Conservation (phyloP, 2,888 invertebrate species). For the Campaea margaritaria region DNA sequence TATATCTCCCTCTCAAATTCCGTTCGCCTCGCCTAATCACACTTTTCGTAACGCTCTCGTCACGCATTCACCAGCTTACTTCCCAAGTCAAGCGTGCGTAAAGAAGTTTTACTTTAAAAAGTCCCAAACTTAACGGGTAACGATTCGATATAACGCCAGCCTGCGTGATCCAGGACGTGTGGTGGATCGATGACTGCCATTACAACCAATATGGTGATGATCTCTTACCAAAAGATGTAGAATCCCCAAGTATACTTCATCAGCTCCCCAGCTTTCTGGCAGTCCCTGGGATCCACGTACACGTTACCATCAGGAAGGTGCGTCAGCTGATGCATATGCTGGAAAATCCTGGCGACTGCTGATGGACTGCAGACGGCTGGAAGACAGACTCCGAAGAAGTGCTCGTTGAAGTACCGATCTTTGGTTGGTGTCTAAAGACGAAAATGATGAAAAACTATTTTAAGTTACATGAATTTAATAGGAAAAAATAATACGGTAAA, state of each 20-base stretch:
- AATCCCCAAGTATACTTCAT: conserved; percentile 31
- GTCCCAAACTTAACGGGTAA: too few species aligned
- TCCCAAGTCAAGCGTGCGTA: too few species aligned
- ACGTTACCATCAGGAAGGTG: conserved; percentile 45
- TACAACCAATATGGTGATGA: conserved; percentile 1
- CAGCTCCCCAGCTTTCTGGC: conserved; percentile 39
- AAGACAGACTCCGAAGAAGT: conserved; percentile 55
- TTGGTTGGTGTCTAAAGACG: conserved; percentile 39
- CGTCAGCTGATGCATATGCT: conserved; percentile 41
- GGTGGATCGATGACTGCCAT: too few species aligned
- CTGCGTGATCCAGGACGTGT: too few species aligned
- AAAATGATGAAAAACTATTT: background rate
- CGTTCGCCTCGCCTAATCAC: too few species aligned
- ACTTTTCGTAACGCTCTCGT: too few species aligned
- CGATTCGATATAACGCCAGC: too few species aligned
- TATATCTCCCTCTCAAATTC: too few species aligned
- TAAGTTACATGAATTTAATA: too few species aligned
- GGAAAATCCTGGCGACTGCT: conserved; percentile 49
- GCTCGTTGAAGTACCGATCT: conserved; percentile 40
- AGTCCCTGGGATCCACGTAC: conserved; percentile 38
- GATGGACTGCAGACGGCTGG: conserved; percentile 48
- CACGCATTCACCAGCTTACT: too few species aligned
- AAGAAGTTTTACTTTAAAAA: too few species aligned
- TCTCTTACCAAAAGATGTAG: conserved; percentile 48
- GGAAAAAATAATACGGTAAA: too few species aligned